Conservation (phyloP, 2,113 vertebrate species). For the Ceyx margarethae region DNA sequence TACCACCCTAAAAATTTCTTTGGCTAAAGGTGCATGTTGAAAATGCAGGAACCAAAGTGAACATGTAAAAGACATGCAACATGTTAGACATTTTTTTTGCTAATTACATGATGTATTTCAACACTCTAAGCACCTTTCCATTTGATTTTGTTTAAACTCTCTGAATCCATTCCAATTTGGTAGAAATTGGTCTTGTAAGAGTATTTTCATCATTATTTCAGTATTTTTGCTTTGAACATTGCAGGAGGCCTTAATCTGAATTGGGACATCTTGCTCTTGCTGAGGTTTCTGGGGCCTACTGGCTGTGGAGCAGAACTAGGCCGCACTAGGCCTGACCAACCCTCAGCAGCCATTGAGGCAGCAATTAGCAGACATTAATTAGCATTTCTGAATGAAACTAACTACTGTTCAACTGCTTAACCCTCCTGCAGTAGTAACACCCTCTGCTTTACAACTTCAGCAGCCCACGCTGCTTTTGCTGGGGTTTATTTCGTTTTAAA, state of each 20-base stretch:
- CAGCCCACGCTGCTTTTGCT: not conserved
- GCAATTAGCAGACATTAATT: not conserved
- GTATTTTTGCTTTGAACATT: not conserved
- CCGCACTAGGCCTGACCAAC: too few relatives aligned
- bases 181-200: not conserved
- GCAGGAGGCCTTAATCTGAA: not conserved
- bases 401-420: not conserved
- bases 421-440: conserved; percentile 1
- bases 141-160: not conserved
- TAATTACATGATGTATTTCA: not conserved
- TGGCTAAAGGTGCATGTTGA: not conserved
- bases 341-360: not conserved
- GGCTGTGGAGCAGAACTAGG: too few relatives aligned
- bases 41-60: not conserved
- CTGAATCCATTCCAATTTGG: not conserved
- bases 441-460: not conserved
- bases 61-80: not conserved
- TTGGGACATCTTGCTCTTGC: not conserved
- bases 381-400: not conserved
- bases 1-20: not conserved
- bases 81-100: not conserved
- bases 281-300: too few relatives aligned
- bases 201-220: not conserved
- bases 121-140: not conserved
- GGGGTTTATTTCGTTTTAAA: not conserved